phyloP scores from a whole-genome alignment of 1,140 invertebrate species.

The Brachystomella parvula region DNA sequence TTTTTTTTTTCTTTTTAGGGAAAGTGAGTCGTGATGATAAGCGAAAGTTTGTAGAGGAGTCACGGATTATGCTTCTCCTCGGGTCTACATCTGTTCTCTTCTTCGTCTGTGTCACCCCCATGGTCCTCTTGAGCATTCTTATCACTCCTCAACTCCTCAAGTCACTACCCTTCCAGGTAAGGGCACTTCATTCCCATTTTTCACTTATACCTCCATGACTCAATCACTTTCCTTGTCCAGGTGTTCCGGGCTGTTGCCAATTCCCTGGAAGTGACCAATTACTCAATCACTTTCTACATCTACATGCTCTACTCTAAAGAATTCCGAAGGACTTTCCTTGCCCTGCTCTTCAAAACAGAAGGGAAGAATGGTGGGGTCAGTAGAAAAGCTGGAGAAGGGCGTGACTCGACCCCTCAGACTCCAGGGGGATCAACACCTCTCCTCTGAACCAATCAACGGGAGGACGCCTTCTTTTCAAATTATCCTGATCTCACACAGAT shows the following conservation, averaged over 20 bases:
- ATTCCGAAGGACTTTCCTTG: slow-evolving; percentile 46
- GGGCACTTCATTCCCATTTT: slow-evolving; percentile 14
- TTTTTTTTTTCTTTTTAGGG: slow-evolving; percentile 36
- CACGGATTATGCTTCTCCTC: slow-evolving; percentile 57
- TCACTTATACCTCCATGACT: neutral
- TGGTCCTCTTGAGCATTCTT: slow-evolving; percentile 63
- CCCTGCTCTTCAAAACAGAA: neutral
- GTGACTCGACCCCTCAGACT: neutral
- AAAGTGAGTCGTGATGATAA: slow-evolving; percentile 53
- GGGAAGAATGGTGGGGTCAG: neutral
- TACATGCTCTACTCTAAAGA: slow-evolving; percentile 69
- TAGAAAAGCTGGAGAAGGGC: neutral
- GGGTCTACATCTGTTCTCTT: slow-evolving; percentile 65
- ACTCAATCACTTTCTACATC: slow-evolving; percentile 70
- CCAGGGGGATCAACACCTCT: neutral
- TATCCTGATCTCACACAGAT: no score
- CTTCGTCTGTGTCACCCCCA: slow-evolving; percentile 64
- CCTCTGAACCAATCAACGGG: neutral
- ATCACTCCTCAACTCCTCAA: slow-evolving; percentile 55
- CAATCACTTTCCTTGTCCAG: slow-evolving; percentile 44
- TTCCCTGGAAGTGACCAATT: slow-evolving; percentile 63
- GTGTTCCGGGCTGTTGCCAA: slow-evolving; percentile 65
- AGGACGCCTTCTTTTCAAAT: no score
- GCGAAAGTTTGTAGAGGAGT: slow-evolving; percentile 61
- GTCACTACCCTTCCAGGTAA: slow-evolving; percentile 55